These are phyloP conservation scores for Drosophila prosaltans DNA, from an alignment of 1,140 invertebrate species.

Conservation along the genomic window DNA sequence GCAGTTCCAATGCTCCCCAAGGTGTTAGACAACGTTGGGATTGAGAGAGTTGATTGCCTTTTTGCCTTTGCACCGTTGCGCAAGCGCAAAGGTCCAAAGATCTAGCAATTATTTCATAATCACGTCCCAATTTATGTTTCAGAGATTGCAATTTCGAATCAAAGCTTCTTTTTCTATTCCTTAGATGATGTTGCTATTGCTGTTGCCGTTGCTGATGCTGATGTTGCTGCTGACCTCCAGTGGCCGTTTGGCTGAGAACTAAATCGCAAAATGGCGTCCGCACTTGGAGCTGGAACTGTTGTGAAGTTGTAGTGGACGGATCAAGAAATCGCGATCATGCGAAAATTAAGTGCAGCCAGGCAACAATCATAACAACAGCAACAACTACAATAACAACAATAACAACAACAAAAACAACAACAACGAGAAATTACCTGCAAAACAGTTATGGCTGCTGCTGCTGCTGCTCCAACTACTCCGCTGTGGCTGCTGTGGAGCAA, in stretches of 20 bases:
- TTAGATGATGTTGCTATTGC: conserved; percentile 33
- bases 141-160: conserved; percentile 68
- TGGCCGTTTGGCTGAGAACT: conserved; percentile 68
- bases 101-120: conserved; percentile 78
- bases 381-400: conserved; percentile 55
- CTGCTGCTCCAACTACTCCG: conserved; percentile 31
- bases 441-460: conserved; percentile 69
- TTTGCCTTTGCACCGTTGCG: conserved; percentile 49
- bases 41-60: conserved; percentile 40
- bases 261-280: conserved; percentile 67
- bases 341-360: conserved; percentile 79
- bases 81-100: conserved; percentile 67
- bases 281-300: conserved; percentile 43
- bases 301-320: conserved; percentile 46
- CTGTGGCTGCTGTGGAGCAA: conserved; percentile 67
- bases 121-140: conserved; percentile 77
- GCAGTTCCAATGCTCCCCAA: conserved; percentile 43
- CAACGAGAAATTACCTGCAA: conserved; percentile 73
- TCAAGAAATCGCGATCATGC: conserved; percentile 80
- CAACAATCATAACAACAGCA: conserved; percentile 73
- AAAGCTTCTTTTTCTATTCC: conserved; percentile 76
- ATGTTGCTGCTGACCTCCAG: conserved; percentile 52
- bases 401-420: conserved; percentile 65
- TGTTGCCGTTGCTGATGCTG: background rate
- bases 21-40: conserved; percentile 40